A percentile compares a stretch with the other conserved stretches of the same genome.
phyloP scores from a whole-genome alignment of 2,113 vertebrate genomes.

The Microcebus ravelobensis region DNA sequence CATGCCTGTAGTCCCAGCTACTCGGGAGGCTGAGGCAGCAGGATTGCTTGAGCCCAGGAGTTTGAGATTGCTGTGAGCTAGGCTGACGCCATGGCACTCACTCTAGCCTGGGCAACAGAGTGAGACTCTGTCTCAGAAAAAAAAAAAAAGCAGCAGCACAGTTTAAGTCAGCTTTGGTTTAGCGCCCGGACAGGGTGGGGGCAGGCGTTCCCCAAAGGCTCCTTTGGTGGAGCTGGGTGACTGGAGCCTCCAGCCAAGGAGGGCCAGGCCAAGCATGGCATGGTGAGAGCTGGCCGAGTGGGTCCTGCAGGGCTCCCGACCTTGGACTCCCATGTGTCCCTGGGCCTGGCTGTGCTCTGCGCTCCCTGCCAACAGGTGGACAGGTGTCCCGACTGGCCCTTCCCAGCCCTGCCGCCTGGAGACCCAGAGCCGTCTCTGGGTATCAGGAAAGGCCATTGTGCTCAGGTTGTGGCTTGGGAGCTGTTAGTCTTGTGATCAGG shows the following conservation, averaged over 20 bases:
- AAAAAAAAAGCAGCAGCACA: background rate
- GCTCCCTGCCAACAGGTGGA: background rate
- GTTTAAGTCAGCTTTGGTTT: background rate
- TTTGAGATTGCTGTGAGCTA: too few species aligned
- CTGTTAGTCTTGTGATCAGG: background rate
- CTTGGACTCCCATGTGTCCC: background rate
- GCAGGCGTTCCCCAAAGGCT: background rate
- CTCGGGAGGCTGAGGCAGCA: too few species aligned
- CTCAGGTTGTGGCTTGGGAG: background rate
- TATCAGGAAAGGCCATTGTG: background rate
- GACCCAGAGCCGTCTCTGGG: background rate
- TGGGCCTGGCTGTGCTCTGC: background rate
- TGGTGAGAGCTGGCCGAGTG: background rate
- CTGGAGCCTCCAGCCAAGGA: background rate
- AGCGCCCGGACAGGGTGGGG: background rate
- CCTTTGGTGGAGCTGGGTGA: background rate
- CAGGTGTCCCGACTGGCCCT: background rate
- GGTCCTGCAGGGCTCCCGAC: background rate
- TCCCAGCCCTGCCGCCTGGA: fast-evolving
- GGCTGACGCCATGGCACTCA: too few species aligned
- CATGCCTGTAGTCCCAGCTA: too few species aligned
- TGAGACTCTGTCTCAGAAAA: too few species aligned
- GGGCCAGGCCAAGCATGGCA: background rate
- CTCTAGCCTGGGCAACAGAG: too few species aligned
- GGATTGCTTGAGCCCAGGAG: too few species aligned